A percentile compares a stretch with the other conserved stretches of the same genome.
phyloP scores from a whole-genome alignment of 2,113 vertebrate species.

The Gracilinanus agilis region DNA sequence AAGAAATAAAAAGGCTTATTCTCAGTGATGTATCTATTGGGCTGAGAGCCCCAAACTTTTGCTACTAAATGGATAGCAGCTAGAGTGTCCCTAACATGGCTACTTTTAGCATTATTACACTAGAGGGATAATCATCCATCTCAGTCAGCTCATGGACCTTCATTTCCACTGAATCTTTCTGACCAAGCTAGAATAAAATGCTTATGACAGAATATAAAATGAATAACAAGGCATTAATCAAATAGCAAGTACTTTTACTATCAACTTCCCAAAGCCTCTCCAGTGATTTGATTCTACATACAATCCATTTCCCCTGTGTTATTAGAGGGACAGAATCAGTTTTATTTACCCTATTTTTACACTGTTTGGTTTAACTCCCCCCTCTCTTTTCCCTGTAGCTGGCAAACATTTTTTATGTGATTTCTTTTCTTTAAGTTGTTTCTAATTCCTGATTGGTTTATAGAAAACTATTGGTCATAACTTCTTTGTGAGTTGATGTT shows the following conservation, averaged over 20 bases:
- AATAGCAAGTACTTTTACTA: not conserved
- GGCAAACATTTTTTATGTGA: too few species aligned
- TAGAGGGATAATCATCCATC: not conserved
- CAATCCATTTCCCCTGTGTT: not conserved
- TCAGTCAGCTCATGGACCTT: not conserved
- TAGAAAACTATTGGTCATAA: too few species aligned
- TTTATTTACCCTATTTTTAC: too few species aligned
- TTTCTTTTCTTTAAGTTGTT: too few species aligned
- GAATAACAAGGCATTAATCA: not conserved
- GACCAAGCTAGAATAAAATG: not conserved
- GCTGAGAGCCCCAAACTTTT: not conserved
- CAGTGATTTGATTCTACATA: not conserved
- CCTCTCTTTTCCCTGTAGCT: too few species aligned
- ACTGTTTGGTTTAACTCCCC: too few species aligned
- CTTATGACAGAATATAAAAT: not conserved
- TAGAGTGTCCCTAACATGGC: not conserved
- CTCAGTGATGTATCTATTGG: not conserved
- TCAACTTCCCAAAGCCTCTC: not conserved
- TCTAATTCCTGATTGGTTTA: too few species aligned
- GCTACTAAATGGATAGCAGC: not conserved
- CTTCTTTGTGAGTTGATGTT: too few species aligned
- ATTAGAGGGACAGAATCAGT: not conserved
- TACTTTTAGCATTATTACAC: not conserved
- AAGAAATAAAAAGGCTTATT: not conserved
- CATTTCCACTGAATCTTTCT: not conserved